A percentile compares a stretch with the other conserved stretches of the same genome.
These are phyloP conservation scores for Chelonoidis abingdonii DNA, from an alignment of 2,113 vertebrate genomes.

Conservation along the genomic window DNA sequence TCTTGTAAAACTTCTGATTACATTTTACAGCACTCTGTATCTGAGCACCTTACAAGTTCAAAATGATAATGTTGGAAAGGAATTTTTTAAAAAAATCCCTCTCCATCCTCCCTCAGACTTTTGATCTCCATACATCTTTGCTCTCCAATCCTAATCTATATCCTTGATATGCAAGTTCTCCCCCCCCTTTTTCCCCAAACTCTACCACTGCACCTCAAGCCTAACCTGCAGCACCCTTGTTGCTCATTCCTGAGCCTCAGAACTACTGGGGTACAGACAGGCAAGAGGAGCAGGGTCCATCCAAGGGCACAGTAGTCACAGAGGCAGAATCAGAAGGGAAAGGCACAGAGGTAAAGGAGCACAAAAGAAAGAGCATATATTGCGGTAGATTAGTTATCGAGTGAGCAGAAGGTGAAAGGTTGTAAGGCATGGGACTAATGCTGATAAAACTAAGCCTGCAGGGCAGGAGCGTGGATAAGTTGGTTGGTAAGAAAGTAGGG, in stretches of 20 bases:
- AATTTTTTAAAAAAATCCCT: too few species aligned
- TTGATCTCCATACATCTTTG: background rate
- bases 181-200: rapidly evolving
- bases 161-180: rapidly evolving
- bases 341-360: rapidly evolving
- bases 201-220: background rate
- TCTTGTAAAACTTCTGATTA: background rate
- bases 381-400: rapidly evolving
- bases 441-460: background rate
- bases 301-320: background rate
- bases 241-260: background rate
- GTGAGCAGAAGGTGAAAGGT: background rate
- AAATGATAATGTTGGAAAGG: background rate
- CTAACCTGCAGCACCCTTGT: background rate
- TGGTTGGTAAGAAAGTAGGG: background rate
- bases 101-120: background rate
- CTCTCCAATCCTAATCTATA: background rate
- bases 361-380: background rate
- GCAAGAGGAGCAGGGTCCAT: background rate
- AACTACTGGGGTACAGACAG: background rate
- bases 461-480: background rate
- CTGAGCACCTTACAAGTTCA: rapidly evolving
- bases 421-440: background rate
- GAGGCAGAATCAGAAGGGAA: background rate
- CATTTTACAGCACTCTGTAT: rapidly evolving